Evolutionary conservation across 2,888 invertebrate genomes (phyloP).

Genomic region (Gandaritis pyraliata): DNA sequence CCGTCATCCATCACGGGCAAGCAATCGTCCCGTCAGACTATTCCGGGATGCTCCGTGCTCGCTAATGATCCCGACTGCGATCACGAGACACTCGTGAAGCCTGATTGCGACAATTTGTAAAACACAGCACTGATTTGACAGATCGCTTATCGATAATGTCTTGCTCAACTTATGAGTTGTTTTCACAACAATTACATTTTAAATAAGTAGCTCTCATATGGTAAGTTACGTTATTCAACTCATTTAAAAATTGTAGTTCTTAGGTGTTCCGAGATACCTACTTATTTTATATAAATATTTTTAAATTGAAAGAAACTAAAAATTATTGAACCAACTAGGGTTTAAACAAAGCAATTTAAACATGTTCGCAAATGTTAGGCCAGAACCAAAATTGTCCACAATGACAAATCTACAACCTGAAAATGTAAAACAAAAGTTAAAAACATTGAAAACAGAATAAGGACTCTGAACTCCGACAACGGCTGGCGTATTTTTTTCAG

Average conservation of each 20-base stretch:
- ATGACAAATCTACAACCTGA: slow-evolving; percentile 11
- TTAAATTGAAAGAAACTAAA: too few species aligned
- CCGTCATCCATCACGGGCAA: slow-evolving; percentile 78
- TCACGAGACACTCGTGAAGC: slow-evolving; percentile 70
- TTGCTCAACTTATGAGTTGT: neutral
- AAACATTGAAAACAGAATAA: slow-evolving; percentile 30
- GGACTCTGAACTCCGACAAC: slow-evolving; percentile 23
- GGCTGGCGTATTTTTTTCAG: slow-evolving; percentile 35
- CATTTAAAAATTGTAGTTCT: too few species aligned
- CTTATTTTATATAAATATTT: too few species aligned
- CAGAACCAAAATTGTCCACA: neutral
- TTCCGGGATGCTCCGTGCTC: slow-evolving; percentile 81
- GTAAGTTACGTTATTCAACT: too few species aligned
- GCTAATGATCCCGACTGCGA: slow-evolving; percentile 71
- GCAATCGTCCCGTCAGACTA: slow-evolving; percentile 82
- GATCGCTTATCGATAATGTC: slow-evolving; percentile 16
- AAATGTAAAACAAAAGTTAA: slow-evolving; percentile 15
- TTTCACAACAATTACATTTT: too few species aligned
- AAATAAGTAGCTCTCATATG: too few species aligned
- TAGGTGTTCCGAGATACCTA: too few species aligned
- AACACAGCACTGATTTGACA: slow-evolving; percentile 56
- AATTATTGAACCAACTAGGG: neutral
- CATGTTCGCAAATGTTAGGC: neutral
- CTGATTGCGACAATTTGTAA: slow-evolving; percentile 65
- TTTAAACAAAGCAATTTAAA: neutral